Conservation (phyloP, 2,797 vertebrate genomes). For the Periophthalmus magnuspinnatus region DNA sequence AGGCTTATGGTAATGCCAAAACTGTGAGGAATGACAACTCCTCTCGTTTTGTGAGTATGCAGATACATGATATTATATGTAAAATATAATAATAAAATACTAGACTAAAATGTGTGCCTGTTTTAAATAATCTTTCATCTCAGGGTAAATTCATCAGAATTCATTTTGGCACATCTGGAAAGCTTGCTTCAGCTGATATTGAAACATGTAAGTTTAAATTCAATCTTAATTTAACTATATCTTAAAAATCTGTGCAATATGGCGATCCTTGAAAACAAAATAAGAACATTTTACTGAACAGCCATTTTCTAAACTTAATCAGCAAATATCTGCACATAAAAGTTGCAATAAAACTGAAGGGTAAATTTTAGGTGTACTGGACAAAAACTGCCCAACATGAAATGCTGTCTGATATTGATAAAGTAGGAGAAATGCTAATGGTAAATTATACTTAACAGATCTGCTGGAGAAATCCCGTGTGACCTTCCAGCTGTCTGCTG, state of each 20-base stretch:
- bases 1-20: slow-evolving; percentile 82
- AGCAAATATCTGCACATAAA: no score
- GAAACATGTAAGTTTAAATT: slow-evolving; percentile 81
- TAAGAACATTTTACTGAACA: background rate
- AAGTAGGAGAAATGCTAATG: background rate
- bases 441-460: slow-evolving; percentile 56
- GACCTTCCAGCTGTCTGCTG: slow-evolving; percentile 86
- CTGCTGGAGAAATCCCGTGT: slow-evolving; percentile 89
- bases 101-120: background rate
- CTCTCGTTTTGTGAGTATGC: slow-evolving; percentile 73
- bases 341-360: background rate
- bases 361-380: no score
- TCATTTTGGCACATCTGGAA: slow-evolving; percentile 72
- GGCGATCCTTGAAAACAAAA: no score
- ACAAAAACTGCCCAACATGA: no score
- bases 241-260: background rate
- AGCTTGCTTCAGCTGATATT: slow-evolving; percentile 86
- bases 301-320: background rate
- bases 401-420: no score
- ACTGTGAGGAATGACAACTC: slow-evolving; percentile 80
- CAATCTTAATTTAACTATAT: background rate
- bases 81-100: background rate
- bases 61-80: background rate
- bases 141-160: slow-evolving; percentile 82
- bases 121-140: background rate